Percentiles rank a stretch among this genome's conserved stretches.
Evolutionary conservation across 2,888 invertebrate genomes (phyloP).

Genomic region (Gnatocerus cornutus): DNA sequence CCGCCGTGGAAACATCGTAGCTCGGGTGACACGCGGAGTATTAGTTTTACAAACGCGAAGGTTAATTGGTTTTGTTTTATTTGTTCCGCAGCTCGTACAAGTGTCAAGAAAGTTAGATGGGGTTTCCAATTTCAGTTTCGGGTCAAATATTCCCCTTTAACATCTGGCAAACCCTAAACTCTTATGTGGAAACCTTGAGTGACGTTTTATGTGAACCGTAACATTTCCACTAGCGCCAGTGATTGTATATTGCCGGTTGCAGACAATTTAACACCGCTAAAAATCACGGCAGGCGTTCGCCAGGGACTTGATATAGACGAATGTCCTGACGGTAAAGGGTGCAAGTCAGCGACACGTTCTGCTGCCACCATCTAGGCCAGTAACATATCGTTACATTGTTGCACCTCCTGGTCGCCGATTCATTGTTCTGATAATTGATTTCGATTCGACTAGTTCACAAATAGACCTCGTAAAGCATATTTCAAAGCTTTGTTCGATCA

Average conservation of each 20-base stretch:
- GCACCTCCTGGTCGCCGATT: slow-evolving; percentile 8
- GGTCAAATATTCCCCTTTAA: slow-evolving; percentile 51
- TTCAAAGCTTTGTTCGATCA: not conserved
- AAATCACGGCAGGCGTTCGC: slow-evolving; percentile 45
- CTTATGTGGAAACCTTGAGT: slow-evolving; percentile 48
- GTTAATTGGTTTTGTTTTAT: slow-evolving; percentile 51
- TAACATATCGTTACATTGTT: slow-evolving; percentile 34
- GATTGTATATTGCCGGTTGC: slow-evolving; percentile 49
- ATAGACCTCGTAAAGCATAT: not conserved
- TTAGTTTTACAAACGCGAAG: slow-evolving; percentile 50
- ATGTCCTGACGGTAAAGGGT: slow-evolving; percentile 35
- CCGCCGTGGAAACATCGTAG: slow-evolving; percentile 4
- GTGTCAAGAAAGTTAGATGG: slow-evolving; percentile 53
- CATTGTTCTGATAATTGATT: slow-evolving; percentile 6
- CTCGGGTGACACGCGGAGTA: slow-evolving; percentile 43
- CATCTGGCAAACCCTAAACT: slow-evolving; percentile 48
- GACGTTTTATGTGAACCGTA: slow-evolving; percentile 48
- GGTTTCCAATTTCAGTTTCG: slow-evolving; percentile 51
- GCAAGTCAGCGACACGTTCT: slow-evolving; percentile 31
- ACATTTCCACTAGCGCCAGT: slow-evolving; percentile 47
- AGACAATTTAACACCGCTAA: slow-evolving; percentile 51
- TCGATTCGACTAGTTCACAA: not conserved
- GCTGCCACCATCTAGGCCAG: slow-evolving; percentile 6
- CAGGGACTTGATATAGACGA: slow-evolving; percentile 37
- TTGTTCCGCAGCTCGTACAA: slow-evolving; percentile 49